Percentiles rank a stretch among this genome's conserved stretches.
Conservation (phyloP, 1,140 invertebrate species). For the Meloidogyne hapla region DNA sequence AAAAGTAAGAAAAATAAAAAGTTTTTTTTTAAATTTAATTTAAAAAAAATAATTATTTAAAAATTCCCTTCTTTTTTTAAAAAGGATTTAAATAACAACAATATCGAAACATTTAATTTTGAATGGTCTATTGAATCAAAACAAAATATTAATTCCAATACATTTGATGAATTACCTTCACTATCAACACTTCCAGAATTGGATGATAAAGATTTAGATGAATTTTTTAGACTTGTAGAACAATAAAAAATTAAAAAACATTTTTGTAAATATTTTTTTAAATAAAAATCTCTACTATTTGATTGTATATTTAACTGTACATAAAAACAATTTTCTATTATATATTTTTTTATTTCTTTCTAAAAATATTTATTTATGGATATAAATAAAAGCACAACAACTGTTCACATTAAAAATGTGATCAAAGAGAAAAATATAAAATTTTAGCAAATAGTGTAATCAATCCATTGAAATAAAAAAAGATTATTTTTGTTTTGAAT, state of each 20-base stretch:
- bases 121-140: not conserved
- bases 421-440: too few relatives aligned
- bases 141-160: not conserved
- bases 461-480: too few relatives aligned
- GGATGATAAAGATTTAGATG: constrained; percentile 26
- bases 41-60: too few relatives aligned
- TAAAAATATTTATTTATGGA: too few relatives aligned
- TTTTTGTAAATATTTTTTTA: not conserved
- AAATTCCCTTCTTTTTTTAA: not conserved
- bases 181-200: constrained; percentile 18
- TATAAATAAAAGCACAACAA: too few relatives aligned
- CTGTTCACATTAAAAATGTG: too few relatives aligned
- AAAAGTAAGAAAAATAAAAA: not conserved
- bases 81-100: constrained; percentile 22
- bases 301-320: too few relatives aligned
- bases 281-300: too few relatives aligned
- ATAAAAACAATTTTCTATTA: too few relatives aligned
- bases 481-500: too few relatives aligned
- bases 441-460: too few relatives aligned
- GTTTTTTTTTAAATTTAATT: not conserved
- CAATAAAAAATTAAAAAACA: not conserved
- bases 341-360: too few relatives aligned
- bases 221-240: constrained; percentile 24
- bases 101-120: not conserved
- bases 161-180: constrained; percentile 11